Evolutionary conservation across 2,888 invertebrate genomes (phyloP), one percentile per base, ranked within the genome.

Genomic region (Boloria euphrosyne): DNA sequence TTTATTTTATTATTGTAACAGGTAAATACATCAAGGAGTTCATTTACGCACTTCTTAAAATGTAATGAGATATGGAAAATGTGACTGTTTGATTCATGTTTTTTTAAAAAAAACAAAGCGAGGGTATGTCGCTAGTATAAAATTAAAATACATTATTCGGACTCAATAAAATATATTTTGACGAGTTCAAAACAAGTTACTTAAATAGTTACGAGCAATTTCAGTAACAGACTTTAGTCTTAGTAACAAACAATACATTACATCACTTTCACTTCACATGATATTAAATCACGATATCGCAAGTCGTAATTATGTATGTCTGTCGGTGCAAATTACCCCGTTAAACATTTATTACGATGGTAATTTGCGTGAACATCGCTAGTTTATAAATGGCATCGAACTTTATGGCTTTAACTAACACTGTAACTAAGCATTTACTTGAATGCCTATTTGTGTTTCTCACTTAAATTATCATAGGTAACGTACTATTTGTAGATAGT

Each of bases 231-330:
- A 61, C 44, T 16, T 13, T 27, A 27, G 43, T 6, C 13, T 18
- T 27, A 22, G 17, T 22, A 17, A 43, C 1, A 53, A 46, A 62
- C 44, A 59, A 59, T 50, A 49, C 51, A 52, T 68, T 68, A 69
- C 67, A 58, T 69, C 52, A 69, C 69, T 67, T 67, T 69, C 67
- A 52, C 69, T 60, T 62, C 62, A 47, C 66, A 67, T 58, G 61
- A 64, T 53, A 69, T 66, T 66, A 68, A 59, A 50, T 55, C 66
- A 53, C 65, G 54, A 62, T 63, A 68, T 62, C 54, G 62, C 51
- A 68, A 68, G 50, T 54, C 51, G 54, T 59, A 62, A 62, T 63
- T 63, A 63, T 38, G 31, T 38, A 38, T 44, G 49, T 54, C 59
- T 55, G 65, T 59, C 62, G 68, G 68, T 60, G 66, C 54, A 66